A percentile compares a stretch with the other conserved stretches of the same genome.
Conservation (phyloP, 2,113 vertebrate genomes). For the Mungos mungo region DNA sequence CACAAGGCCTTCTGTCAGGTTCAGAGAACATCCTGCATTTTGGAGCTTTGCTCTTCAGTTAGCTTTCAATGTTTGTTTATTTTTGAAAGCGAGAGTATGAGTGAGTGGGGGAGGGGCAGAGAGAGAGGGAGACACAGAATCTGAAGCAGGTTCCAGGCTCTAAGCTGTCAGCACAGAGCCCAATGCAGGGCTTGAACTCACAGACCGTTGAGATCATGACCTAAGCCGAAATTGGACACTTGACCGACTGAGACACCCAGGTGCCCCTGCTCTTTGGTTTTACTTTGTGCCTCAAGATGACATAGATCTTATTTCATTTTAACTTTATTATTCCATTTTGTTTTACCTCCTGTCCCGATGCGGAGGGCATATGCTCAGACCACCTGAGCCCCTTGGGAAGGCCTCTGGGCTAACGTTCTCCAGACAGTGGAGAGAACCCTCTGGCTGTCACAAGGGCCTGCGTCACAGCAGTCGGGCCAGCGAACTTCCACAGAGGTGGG, state of each 20-base stretch:
- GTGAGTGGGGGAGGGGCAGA: no score
- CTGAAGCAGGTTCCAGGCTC: no score
- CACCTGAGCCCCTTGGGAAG: not conserved
- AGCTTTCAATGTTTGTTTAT: no score
- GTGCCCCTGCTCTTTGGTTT: not conserved
- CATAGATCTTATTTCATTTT: not conserved
- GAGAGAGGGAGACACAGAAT: no score
- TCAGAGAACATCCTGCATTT: not conserved
- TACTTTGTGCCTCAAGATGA: not conserved
- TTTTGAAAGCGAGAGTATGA: no score
- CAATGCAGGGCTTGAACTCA: no score
- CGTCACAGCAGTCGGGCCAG: not conserved
- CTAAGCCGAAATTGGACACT: no score
- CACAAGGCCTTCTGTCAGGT: not conserved
- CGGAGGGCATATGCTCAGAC: rapidly evolving
- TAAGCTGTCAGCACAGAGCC: no score
- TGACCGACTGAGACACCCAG: no score
- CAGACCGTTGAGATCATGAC: no score
- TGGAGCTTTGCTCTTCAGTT: not conserved
- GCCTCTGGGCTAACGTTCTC: not conserved
- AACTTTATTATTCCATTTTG: not conserved
- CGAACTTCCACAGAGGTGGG: not conserved
- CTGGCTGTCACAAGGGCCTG: not conserved
- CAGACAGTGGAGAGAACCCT: not conserved
- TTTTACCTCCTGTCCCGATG: not conserved